These are phyloP conservation scores for Hippocampus comes DNA, from an alignment of 2,113 vertebrate species.

Conservation along the genomic window DNA sequence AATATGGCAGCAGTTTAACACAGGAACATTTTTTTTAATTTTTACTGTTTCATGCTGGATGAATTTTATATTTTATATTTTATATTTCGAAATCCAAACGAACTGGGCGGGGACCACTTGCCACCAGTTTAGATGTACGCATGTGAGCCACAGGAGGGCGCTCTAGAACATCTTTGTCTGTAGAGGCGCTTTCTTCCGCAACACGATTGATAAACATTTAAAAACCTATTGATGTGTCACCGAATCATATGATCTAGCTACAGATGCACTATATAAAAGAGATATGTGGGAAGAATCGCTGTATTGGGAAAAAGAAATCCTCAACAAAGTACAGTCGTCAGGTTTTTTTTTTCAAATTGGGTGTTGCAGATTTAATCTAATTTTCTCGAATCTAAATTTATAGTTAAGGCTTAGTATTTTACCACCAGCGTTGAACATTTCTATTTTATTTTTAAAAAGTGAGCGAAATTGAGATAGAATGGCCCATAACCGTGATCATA, in stretches of 20 bases:
- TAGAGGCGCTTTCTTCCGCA: no score
- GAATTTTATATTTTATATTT: neutral
- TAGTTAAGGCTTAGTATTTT: no score
- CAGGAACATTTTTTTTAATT: neutral
- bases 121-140: neutral
- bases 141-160: slow-evolving; percentile 40
- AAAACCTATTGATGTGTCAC: no score
- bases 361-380: neutral
- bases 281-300: neutral
- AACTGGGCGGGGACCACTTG: neutral
- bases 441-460: neutral
- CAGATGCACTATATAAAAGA: neutral
- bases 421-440: neutral
- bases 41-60: neutral
- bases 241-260: no score
- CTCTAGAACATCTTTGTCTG: neutral
- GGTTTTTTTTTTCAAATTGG: neutral
- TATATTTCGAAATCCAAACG: neutral
- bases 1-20: neutral
- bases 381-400: no score
- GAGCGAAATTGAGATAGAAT: neutral
- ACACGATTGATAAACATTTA: no score
- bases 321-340: neutral
- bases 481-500: no score
- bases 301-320: neutral